phyloP scores from a whole-genome alignment of 2,113 vertebrate species.

The Oreochromis niloticus region DNA sequence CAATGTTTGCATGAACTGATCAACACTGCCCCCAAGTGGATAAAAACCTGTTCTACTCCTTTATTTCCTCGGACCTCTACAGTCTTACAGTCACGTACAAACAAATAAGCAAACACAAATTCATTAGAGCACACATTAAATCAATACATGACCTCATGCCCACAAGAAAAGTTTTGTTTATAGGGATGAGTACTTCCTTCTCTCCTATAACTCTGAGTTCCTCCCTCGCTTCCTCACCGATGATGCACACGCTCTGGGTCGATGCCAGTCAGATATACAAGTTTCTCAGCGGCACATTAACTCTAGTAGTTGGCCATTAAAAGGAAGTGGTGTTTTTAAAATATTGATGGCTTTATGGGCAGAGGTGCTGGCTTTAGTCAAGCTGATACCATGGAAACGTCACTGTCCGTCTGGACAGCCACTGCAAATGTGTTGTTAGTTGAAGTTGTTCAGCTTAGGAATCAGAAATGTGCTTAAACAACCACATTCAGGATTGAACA shows the following conservation, averaged over 20 bases:
- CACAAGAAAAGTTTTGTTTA: neutral
- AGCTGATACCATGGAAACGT: neutral
- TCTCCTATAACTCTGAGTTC: neutral
- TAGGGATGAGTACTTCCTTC: neutral
- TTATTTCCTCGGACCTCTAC: neutral
- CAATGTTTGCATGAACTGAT: neutral
- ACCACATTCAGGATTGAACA: neutral
- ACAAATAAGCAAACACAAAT: neutral
- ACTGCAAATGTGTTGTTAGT: neutral
- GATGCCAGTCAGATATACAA: neutral
- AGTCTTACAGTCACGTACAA: neutral
- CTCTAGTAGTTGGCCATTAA: neutral
- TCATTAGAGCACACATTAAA: neutral
- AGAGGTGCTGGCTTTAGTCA: neutral
- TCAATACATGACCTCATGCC: neutral
- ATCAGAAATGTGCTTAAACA: neutral
- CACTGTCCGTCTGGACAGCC: neutral
- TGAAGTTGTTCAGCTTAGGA: neutral
- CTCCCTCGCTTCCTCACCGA: neutral
- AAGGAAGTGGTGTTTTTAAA: neutral
- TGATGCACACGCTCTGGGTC: neutral
- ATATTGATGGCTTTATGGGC: neutral
- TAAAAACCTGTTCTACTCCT: neutral
- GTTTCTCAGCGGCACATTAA: neutral
- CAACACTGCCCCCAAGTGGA: slow-evolving; percentile 51